These are phyloP conservation scores for Gambusia yucatana DNA, from an alignment of 2,797 vertebrate species.

Conservation along the genomic window DNA sequence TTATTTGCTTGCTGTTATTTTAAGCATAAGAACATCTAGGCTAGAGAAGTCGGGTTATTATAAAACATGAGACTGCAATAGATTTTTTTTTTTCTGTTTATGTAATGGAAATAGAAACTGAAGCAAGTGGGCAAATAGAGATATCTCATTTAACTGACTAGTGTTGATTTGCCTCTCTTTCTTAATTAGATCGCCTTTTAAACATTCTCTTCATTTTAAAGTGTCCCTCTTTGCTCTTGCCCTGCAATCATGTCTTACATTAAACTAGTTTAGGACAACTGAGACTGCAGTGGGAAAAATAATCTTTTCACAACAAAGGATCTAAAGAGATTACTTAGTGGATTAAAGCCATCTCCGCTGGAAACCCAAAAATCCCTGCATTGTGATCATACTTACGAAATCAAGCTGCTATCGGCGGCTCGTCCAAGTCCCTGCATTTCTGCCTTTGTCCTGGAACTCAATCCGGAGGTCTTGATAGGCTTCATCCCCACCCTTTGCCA, in stretches of 20 bases:
- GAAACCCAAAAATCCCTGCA: slow-evolving; percentile 45
- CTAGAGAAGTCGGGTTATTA: slow-evolving; percentile 34
- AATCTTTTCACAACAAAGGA: slow-evolving; percentile 34
- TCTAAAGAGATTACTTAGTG: slow-evolving; percentile 58
- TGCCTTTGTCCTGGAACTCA: slow-evolving; percentile 49
- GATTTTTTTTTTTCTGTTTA: slow-evolving; percentile 10
- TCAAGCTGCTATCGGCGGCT: slow-evolving; percentile 35
- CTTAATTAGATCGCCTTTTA: slow-evolving; percentile 28
- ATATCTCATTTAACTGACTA: slow-evolving; percentile 43
- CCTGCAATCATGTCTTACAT: slow-evolving; percentile 16
- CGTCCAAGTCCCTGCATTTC: slow-evolving; percentile 49
- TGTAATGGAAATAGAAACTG: not conserved
- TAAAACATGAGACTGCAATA: slow-evolving; percentile 28
- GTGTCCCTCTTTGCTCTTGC: slow-evolving; percentile 9
- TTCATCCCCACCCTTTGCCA: slow-evolving; percentile 41
- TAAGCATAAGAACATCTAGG: slow-evolving; percentile 16
- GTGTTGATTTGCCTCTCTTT: slow-evolving; percentile 43
- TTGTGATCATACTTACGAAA: slow-evolving; percentile 46
- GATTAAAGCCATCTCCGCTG: slow-evolving; percentile 54
- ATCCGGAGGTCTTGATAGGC: slow-evolving; percentile 47
- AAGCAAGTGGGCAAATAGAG: not conserved
- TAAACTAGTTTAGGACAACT: slow-evolving; percentile 24
- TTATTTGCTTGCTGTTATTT: slow-evolving; percentile 44
- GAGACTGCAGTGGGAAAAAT: slow-evolving; percentile 20
- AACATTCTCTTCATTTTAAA: slow-evolving; percentile 32